A percentile compares a stretch with the other conserved stretches of the same genome.
Evolutionary conservation across 2,797 vertebrate genomes (phyloP).

Genomic region (Nothura maculosa): DNA sequence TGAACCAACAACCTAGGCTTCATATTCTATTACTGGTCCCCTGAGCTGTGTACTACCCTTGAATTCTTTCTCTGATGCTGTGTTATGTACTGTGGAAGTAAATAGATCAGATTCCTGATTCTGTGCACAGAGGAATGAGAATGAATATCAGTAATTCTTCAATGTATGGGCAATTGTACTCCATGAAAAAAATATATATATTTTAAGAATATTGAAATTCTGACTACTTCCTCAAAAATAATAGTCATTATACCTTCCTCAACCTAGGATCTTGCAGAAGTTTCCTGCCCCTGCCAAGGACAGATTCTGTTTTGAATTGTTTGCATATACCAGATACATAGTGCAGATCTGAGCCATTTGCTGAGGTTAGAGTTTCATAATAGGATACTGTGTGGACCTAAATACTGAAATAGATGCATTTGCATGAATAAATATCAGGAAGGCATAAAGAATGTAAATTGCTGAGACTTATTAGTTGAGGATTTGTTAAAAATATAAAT

Average conservation of each 20-base stretch:
- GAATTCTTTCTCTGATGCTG: constrained; percentile 19
- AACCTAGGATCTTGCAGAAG: background rate
- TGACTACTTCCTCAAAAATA: background rate
- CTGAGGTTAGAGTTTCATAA: background rate
- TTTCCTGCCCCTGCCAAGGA: background rate
- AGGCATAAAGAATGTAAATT: background rate
- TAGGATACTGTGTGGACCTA: background rate
- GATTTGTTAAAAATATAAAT: background rate
- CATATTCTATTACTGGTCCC: constrained; percentile 62
- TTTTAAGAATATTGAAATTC: background rate
- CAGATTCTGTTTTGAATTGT: background rate
- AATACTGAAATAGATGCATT: background rate
- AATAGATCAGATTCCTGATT: constrained; percentile 33
- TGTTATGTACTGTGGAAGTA: background rate
- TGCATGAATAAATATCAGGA: constrained; percentile 21
- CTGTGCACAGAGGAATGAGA: constrained; percentile 9
- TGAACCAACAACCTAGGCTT: constrained; percentile 50
- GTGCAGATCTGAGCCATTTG: background rate
- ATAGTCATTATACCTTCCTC: background rate
- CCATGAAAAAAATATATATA: background rate
- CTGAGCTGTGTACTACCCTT: background rate
- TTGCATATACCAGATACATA: background rate
- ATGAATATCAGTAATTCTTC: background rate
- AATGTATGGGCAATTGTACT: background rate
- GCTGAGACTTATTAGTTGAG: background rate